phyloP scores from a whole-genome alignment of 2,113 vertebrate genomes.

The Spea bombifrons region DNA sequence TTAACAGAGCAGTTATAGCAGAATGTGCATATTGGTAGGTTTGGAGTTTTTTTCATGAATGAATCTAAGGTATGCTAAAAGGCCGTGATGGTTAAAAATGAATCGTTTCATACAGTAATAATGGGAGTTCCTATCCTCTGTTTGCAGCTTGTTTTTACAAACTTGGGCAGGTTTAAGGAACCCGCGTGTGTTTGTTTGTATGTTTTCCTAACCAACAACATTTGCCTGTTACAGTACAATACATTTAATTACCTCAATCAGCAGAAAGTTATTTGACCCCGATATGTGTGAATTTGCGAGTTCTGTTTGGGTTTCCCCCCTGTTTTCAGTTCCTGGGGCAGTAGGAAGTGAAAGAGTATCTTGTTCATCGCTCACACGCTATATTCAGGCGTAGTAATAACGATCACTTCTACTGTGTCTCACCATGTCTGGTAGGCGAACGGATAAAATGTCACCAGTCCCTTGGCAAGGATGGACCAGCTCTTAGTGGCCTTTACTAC shows the following conservation, averaged over 20 bases:
- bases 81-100: too few species aligned
- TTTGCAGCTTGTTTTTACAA: neutral
- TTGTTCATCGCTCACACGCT: conserved; percentile 19
- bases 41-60: too few species aligned
- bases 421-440: neutral
- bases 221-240: neutral
- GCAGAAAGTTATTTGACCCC: neutral
- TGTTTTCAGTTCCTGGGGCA: conserved; percentile 35
- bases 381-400: neutral
- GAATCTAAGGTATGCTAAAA: too few species aligned
- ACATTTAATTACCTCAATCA: neutral
- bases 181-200: neutral
- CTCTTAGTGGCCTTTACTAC: too few species aligned
- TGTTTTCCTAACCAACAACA: neutral
- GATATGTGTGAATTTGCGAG: neutral
- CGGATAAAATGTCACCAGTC: neutral
- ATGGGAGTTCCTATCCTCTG: neutral
- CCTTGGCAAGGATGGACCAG: too few species aligned
- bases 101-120: neutral
- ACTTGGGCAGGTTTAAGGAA: conserved; percentile 9
- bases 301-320: conserved; percentile 11
- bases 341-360: conserved; percentile 34
- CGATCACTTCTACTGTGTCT: neutral
- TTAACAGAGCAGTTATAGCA: too few species aligned
- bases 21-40: too few species aligned